phyloP scores from a whole-genome alignment of 1,140 invertebrate genomes.

The Araneus ventricosus region DNA sequence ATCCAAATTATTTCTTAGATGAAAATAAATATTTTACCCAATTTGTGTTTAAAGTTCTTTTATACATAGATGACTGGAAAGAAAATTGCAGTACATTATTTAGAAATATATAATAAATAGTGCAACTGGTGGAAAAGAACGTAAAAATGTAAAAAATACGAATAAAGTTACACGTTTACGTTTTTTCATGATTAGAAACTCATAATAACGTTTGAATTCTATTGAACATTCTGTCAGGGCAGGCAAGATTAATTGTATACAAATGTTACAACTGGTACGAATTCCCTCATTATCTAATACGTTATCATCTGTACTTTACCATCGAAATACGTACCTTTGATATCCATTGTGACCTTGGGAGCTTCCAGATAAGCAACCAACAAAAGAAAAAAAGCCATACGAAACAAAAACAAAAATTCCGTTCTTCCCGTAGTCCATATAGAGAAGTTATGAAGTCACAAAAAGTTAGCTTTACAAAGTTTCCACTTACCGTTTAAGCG shows the following conservation, averaged over 20 bases:
- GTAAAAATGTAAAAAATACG: no score
- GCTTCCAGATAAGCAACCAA: constrained; percentile 28
- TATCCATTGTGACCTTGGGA: constrained; percentile 40
- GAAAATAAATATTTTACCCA: neutral
- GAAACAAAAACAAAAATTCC: neutral
- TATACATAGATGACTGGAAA: neutral
- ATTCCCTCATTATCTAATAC: neutral
- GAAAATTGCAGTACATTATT: neutral
- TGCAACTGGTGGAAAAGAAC: neutral
- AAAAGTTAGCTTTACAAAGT: neutral
- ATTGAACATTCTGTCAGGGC: neutral
- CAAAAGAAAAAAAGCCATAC: neutral
- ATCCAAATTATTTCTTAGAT: neutral
- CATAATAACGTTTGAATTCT: no score
- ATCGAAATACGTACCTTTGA: constrained; percentile 63
- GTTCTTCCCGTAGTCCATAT: constrained; percentile 2
- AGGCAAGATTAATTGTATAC: constrained; percentile 32
- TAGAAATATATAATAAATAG: neutral
- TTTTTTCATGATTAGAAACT: no score
- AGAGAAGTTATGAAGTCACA: constrained; percentile 9
- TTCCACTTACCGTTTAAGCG: constrained; percentile 27
- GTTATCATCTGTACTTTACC: constrained; percentile 46
- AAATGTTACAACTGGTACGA: constrained; percentile 44
- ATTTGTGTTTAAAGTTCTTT: neutral
- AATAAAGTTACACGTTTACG: no score